Conservation (phyloP, 2,888 invertebrate genomes). For the Aricia artaxerxes region DNA sequence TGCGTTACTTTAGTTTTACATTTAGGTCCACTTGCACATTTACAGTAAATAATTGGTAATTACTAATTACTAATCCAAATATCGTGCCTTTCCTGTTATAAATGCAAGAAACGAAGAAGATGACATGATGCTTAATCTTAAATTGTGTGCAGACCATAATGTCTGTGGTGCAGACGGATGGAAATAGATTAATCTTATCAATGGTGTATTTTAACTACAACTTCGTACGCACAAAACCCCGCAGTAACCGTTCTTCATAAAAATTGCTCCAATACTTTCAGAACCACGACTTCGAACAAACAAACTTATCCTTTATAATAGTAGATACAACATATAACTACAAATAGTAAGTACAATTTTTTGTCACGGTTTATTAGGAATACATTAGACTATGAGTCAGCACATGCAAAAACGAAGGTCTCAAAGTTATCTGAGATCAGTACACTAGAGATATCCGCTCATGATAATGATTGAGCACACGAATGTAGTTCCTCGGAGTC, state of each 20-base stretch:
- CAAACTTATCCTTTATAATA: neutral
- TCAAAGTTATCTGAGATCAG: conserved; percentile 8
- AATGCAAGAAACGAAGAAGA: neutral
- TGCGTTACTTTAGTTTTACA: too few species aligned
- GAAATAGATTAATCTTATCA: too few species aligned
- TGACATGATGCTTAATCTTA: neutral
- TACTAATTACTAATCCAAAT: too few species aligned
- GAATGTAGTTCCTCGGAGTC: neutral
- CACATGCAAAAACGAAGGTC: conserved; percentile 24
- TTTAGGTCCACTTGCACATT: too few species aligned
- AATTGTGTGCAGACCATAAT: too few species aligned
- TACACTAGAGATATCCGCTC: neutral
- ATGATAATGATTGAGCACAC: conserved; percentile 25
- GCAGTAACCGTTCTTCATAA: too few species aligned
- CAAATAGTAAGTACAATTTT: conserved; percentile 30
- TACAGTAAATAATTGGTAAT: conserved; percentile 47
- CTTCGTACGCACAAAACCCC: too few species aligned
- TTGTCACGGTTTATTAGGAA: conserved; percentile 34
- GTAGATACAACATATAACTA: neutral
- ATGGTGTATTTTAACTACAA: too few species aligned
- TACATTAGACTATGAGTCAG: conserved; percentile 26
- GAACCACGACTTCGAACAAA: neutral
- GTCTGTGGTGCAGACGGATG: too few species aligned
- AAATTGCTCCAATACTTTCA: neutral
- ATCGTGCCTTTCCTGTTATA: neutral